phyloP scores from a whole-genome alignment of 1,140 invertebrate genomes.

The Drosophila grimshawi region DNA sequence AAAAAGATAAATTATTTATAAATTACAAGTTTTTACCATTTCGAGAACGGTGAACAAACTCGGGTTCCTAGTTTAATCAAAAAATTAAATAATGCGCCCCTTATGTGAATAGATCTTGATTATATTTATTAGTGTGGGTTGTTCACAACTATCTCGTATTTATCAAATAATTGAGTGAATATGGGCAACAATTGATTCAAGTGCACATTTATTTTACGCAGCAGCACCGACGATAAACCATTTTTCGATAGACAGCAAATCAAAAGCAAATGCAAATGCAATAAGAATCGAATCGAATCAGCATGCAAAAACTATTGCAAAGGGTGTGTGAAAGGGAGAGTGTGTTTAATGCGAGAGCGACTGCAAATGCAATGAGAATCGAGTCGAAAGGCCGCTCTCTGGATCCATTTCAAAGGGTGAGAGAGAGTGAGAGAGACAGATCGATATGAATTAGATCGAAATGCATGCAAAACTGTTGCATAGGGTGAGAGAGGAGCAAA shows the following conservation, averaged over 20 bases:
- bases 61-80: conserved; percentile 19
- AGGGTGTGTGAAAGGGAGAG: neutral
- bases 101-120: neutral
- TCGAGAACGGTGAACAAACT: conserved; percentile 14
- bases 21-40: conserved; percentile 20
- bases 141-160: conserved; percentile 25
- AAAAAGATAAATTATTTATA: conserved; percentile 23
- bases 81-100: neutral
- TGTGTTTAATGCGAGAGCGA: neutral
- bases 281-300: neutral
- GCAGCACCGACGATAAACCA: conserved; percentile 25
- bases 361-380: conserved; percentile 15
- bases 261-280: conserved; percentile 5
- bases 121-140: conserved; percentile 12
- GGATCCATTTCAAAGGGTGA: too few species aligned
- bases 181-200: conserved; percentile 23
- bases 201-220: conserved; percentile 44
- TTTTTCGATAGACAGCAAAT: conserved; percentile 19
- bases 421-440: too few species aligned
- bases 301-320: conserved; percentile 5
- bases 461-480: too few species aligned
- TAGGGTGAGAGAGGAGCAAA: too few species aligned
- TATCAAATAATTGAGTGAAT: conserved; percentile 23
- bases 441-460: too few species aligned
- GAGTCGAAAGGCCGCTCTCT: too few species aligned